Evolutionary conservation across 2,888 invertebrate genomes (phyloP).

Genomic region (Xanthorhoe designata): DNA sequence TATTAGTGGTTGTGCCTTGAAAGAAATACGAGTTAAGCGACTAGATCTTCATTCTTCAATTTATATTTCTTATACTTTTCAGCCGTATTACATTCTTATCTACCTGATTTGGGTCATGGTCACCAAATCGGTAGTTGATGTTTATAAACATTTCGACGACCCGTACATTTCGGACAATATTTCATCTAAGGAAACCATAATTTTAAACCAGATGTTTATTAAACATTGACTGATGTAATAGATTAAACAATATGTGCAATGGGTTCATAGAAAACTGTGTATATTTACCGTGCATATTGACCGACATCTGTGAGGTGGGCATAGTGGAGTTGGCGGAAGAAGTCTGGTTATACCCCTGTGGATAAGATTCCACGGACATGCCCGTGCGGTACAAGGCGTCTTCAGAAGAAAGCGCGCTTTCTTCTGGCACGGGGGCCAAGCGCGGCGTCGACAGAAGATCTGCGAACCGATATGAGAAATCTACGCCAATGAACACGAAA

Average conservation of each 20-base stretch:
- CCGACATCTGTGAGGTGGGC: constrained; percentile 78
- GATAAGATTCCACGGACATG: constrained; percentile 76
- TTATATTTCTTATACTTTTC: neutral
- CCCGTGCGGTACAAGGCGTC: constrained; percentile 79
- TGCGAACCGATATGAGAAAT: constrained; percentile 45
- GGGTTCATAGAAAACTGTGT: neutral
- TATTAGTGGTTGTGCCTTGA: constrained; percentile 74
- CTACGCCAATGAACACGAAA: constrained; percentile 21
- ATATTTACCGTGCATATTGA: constrained; percentile 66
- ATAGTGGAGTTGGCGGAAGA: constrained; percentile 63
- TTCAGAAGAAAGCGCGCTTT: constrained; percentile 78
- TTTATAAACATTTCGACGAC: neutral
- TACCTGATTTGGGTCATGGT: neutral
- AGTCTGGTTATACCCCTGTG: constrained; percentile 66
- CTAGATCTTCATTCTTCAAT: constrained; percentile 1
- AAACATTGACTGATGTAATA: neutral
- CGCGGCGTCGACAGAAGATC: constrained; percentile 77
- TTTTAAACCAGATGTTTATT: neutral
- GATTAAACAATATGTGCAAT: neutral
- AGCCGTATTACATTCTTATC: neutral
- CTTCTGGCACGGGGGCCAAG: constrained; percentile 87
- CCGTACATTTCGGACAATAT: neutral
- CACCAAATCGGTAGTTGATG: neutral
- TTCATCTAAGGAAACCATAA: neutral
- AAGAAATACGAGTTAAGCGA: constrained; percentile 33